phyloP scores from a whole-genome alignment of 2,797 vertebrate species.

The Scomberomorus guttatus region DNA sequence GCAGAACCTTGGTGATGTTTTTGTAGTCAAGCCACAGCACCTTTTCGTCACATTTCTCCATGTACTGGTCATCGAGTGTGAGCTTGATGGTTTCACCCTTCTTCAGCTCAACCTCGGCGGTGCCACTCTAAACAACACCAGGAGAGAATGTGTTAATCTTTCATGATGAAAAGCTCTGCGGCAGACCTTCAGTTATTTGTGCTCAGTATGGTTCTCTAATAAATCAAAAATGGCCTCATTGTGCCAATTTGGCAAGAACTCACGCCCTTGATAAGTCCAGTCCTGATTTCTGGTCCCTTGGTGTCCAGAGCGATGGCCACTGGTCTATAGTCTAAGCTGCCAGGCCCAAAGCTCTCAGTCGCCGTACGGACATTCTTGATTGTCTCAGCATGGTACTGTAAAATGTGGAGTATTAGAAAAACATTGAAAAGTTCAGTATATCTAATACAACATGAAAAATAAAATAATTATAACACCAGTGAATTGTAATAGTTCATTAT shows the following conservation, averaged over 20 bases:
- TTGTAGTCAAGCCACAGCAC: constrained; percentile 97
- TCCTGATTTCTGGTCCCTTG: constrained; percentile 99
- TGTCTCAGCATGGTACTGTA: constrained; percentile 95
- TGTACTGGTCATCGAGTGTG: constrained; percentile 91
- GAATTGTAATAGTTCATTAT: not conserved
- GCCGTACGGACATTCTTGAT: constrained; percentile 96
- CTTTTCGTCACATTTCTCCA: constrained; percentile 94
- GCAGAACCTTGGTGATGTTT: constrained; percentile 94
- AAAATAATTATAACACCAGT: not conserved
- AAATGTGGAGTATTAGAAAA: not conserved
- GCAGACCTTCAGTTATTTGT: not conserved
- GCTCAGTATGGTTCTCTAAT: not conserved
- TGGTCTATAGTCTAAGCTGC: constrained; percentile 93
- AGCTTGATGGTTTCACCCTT: constrained; percentile 92
- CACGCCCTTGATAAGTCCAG: constrained; percentile 98
- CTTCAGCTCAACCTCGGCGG: constrained; percentile 95
- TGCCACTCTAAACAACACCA: constrained; percentile 89
- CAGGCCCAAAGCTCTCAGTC: constrained; percentile 93
- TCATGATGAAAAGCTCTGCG: not conserved
- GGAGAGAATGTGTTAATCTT: not conserved
- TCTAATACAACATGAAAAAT: not conserved
- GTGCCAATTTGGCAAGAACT: constrained; percentile 72
- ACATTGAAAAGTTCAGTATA: not conserved
- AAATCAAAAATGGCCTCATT: not conserved
- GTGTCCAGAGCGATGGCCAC: constrained; percentile 97